These are phyloP conservation scores for Helicorthomorpha holstii DNA, from an alignment of 1,140 invertebrate species.

Conservation along the genomic window DNA sequence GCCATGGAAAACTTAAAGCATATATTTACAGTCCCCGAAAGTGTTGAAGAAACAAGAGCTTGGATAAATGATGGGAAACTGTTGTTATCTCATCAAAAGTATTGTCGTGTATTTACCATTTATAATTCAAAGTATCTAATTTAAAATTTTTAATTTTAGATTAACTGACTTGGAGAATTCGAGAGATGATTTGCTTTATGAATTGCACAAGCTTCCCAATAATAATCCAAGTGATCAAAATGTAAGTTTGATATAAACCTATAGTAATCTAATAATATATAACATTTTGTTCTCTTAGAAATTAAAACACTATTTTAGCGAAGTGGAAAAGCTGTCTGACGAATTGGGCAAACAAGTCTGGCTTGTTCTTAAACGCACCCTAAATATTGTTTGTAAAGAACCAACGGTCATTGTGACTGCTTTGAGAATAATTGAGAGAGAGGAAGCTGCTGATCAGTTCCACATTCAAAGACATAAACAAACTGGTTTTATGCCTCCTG, in stretches of 20 bases:
- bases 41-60: constrained; percentile 81
- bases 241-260: constrained; percentile 33
- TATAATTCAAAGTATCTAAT: constrained; percentile 1
- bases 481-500: constrained; percentile 78
- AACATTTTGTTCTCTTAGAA: constrained; percentile 20
- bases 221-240: constrained; percentile 62
- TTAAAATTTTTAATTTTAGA: constrained; percentile 11
- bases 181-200: constrained; percentile 83
- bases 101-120: constrained; percentile 22
- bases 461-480: constrained; percentile 56
- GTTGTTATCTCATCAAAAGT: constrained; percentile 69
- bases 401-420: constrained; percentile 93
- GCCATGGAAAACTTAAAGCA: constrained; percentile 97
- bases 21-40: constrained; percentile 93
- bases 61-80: constrained; percentile 91
- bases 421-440: constrained; percentile 86
- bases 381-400: constrained; percentile 87
- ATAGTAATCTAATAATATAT: not conserved
- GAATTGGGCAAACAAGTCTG: constrained; percentile 63
- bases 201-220: constrained; percentile 83
- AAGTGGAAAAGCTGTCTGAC: constrained; percentile 78
- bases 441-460: constrained; percentile 77
- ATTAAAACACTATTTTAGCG: constrained; percentile 86
- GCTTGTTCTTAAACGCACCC: constrained; percentile 68
- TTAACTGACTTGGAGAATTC: constrained; percentile 86